phyloP scores from a whole-genome alignment of 2,888 invertebrate species.

The Deroplatys truncata region DNA sequence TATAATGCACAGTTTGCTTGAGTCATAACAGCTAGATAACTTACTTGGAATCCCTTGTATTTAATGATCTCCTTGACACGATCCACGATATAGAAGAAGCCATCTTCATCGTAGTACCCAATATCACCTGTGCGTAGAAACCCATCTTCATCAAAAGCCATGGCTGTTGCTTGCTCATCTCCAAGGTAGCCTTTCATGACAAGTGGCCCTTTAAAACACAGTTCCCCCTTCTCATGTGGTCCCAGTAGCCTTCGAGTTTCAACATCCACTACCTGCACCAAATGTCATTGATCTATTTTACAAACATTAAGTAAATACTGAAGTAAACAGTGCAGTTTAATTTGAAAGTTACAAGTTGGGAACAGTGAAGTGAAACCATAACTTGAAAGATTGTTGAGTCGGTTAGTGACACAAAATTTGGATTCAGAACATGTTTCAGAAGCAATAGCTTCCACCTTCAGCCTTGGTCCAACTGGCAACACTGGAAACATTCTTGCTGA shows the following conservation, averaged over 20 bases:
- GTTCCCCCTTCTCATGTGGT: conserved; percentile 64
- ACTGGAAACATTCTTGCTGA: no score
- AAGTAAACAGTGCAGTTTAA: not conserved
- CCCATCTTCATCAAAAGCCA: conserved; percentile 67
- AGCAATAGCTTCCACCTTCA: no score
- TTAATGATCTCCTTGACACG: conserved; percentile 87
- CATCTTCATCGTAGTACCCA: conserved; percentile 74
- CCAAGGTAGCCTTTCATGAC: conserved; percentile 83
- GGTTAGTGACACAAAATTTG: no score
- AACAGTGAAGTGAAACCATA: no score
- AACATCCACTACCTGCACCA: conserved; percentile 48
- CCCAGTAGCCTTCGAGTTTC: conserved; percentile 52
- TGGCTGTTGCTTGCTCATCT: conserved; percentile 59
- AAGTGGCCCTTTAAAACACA: conserved; percentile 77
- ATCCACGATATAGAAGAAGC: conserved; percentile 77
- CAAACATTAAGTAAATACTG: no score
- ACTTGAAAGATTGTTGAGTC: no score
- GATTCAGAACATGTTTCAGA: no score
- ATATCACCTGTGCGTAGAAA: conserved; percentile 78
- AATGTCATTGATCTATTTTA: not conserved
- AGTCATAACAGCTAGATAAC: not conserved
- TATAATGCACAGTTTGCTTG: no score
- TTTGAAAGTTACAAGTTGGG: no score
- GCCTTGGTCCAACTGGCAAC: no score
- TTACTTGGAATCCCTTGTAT: conserved; percentile 72